Conservation (phyloP, 1,140 invertebrate genomes). For the Drosophila nebulosa region DNA sequence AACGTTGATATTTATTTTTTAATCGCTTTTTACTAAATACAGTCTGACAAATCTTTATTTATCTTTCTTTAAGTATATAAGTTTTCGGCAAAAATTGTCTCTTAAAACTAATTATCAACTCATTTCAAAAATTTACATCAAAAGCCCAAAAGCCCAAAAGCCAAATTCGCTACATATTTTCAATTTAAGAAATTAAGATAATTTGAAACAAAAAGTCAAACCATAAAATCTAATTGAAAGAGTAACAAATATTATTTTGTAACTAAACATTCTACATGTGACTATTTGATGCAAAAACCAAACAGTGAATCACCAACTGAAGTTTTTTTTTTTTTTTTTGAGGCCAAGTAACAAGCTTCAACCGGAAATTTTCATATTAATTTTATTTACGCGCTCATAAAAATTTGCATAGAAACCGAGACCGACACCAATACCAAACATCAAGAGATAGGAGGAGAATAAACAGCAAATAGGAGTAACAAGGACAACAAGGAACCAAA, state of each 20-base stretch:
- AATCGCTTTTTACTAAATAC: too few relatives aligned
- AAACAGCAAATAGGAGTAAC: constrained; percentile 22
- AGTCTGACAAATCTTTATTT: too few relatives aligned
- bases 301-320: not conserved
- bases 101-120: too few relatives aligned
- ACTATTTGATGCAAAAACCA: constrained; percentile 5
- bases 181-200: not conserved
- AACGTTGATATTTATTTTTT: too few relatives aligned
- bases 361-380: constrained; percentile 66
- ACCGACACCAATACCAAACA: constrained; percentile 23
- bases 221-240: not conserved
- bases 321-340: not conserved
- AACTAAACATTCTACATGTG: constrained; percentile 30
- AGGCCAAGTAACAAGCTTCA: constrained; percentile 28
- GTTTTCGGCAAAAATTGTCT: too few relatives aligned
- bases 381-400: constrained; percentile 71
- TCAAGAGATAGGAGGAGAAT: constrained; percentile 7
- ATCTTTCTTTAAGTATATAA: too few relatives aligned
- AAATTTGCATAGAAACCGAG: constrained; percentile 74
- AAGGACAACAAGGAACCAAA: constrained; percentile 23
- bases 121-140: too few relatives aligned
- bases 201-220: not conserved
- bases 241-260: not conserved
- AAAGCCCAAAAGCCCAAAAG: not conserved
- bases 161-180: too few relatives aligned